Evolutionary conservation across 2,113 vertebrate species (phyloP).

Genomic region (Myotis lucifugus): DNA sequence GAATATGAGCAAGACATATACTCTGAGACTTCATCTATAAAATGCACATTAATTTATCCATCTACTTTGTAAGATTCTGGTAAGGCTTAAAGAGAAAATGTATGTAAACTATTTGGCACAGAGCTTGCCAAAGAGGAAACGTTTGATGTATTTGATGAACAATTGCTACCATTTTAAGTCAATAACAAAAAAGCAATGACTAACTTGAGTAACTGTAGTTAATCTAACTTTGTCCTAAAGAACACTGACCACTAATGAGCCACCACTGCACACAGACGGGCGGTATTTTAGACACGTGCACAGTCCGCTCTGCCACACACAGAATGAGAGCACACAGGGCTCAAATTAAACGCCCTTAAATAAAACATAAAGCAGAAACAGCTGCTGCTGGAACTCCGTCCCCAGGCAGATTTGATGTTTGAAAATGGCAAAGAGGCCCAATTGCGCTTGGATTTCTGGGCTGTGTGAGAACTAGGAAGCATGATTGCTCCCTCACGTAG

Average conservation of each 20-base stretch:
- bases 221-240: not conserved
- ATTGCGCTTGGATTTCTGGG: conserved; percentile 50
- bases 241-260: not conserved
- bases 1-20: not conserved
- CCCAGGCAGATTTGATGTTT: conserved; percentile 61
- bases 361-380: conserved; percentile 74
- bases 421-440: conserved; percentile 65
- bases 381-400: conserved; percentile 63
- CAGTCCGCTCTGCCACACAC: not conserved
- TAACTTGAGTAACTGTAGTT: not conserved
- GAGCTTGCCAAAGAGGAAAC: not conserved
- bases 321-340: not conserved
- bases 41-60: not conserved
- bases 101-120: not conserved
- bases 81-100: not conserved
- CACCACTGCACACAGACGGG: not conserved
- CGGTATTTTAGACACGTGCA: not conserved
- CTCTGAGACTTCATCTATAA: not conserved
- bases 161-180: not conserved
- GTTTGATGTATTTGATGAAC: not conserved
- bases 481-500: not conserved
- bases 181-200: not conserved
- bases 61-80: not conserved
- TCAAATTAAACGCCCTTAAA: conserved; percentile 68
- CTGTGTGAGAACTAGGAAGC: not conserved